A percentile compares a stretch with the other conserved stretches of the same genome.
phyloP scores from a whole-genome alignment of 2,888 invertebrate genomes.

The Brachynemurus nebulosus region DNA sequence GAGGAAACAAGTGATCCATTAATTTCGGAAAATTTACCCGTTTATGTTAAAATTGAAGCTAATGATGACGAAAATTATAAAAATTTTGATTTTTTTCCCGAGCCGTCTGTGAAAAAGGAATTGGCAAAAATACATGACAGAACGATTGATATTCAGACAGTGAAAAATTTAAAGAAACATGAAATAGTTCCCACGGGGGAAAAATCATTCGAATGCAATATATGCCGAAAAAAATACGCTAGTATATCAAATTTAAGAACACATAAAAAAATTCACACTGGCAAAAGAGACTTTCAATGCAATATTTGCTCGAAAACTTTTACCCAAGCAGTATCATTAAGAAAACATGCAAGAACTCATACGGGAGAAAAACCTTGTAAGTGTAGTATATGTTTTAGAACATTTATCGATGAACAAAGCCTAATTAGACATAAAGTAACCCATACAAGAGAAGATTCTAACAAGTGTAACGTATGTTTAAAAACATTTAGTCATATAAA shows the following conservation, averaged over 20 bases:
- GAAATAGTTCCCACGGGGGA: background rate
- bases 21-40: too few relatives aligned
- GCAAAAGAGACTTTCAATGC: background rate
- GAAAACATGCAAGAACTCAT: background rate
- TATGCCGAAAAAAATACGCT: background rate
- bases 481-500: background rate
- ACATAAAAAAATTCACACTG: background rate
- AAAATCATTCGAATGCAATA: background rate
- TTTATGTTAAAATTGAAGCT: too few relatives aligned
- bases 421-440: background rate
- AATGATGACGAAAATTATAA: too few relatives aligned
- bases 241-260: background rate
- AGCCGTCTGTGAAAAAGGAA: too few relatives aligned
- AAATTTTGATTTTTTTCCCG: too few relatives aligned
- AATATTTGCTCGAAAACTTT: background rate
- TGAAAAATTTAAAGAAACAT: background rate
- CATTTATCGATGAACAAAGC: background rate
- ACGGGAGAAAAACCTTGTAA: background rate
- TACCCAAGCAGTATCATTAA: background rate
- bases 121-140: too few relatives aligned
- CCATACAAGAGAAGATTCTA: background rate
- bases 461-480: background rate
- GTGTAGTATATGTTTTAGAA: background rate
- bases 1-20: too few relatives aligned
- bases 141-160: too few relatives aligned